A percentile compares a stretch with the other conserved stretches of the same genome.
Evolutionary conservation across 2,797 vertebrate genomes (phyloP).

Genomic region (Scolopax bukidnonensis): DNA sequence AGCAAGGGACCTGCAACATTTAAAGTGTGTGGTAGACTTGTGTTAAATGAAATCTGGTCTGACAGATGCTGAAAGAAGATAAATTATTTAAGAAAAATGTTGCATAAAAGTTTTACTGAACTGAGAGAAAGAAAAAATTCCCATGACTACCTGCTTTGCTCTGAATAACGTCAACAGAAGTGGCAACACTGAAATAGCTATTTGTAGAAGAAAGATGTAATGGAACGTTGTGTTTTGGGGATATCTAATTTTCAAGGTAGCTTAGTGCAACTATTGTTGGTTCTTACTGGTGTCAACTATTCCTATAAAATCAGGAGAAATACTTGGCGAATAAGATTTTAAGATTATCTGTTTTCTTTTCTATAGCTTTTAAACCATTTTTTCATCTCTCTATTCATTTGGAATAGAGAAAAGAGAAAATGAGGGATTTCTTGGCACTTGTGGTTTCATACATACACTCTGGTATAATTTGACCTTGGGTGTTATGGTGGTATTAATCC

Average conservation of each 20-base stretch:
- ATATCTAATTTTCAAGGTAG: neutral
- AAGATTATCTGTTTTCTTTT: neutral
- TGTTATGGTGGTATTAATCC: neutral
- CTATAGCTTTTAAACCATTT: neutral
- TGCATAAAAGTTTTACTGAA: slow-evolving; percentile 63
- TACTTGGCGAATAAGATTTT: neutral
- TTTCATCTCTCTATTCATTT: neutral
- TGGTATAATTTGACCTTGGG: neutral
- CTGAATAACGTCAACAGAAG: slow-evolving; percentile 17
- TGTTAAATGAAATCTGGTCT: slow-evolving; percentile 66
- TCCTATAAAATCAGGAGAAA: neutral
- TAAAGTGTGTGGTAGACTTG: slow-evolving; percentile 36
- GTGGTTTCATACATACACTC: neutral
- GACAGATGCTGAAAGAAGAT: slow-evolving; percentile 68
- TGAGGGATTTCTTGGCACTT: neutral
- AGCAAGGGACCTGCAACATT: slow-evolving; percentile 44
- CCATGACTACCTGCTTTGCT: slow-evolving; percentile 53
- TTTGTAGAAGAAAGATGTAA: slow-evolving; percentile 23
- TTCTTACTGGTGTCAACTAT: neutral
- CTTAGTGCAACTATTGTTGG: neutral
- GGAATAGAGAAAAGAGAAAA: neutral
- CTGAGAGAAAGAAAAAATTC: slow-evolving; percentile 35
- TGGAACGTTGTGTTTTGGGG: slow-evolving; percentile 1
- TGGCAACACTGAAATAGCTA: neutral
- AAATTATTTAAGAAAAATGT: slow-evolving; percentile 70